Percentiles rank a stretch among this genome's conserved stretches.
Evolutionary conservation across 2,888 invertebrate genomes (phyloP).

Genomic region (Polyommatus iphigenia): DNA sequence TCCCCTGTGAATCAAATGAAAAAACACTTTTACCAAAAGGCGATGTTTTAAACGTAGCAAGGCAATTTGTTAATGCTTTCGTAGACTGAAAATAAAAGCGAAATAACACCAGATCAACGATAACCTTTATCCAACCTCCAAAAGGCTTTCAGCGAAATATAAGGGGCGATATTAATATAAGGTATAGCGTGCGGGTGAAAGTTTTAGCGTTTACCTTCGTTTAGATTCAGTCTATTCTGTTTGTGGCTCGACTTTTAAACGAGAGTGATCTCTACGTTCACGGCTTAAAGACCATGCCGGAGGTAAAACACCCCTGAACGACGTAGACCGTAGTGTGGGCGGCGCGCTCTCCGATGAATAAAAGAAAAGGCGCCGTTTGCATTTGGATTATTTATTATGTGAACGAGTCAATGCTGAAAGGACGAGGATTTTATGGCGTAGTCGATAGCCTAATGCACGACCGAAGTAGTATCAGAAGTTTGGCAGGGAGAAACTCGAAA

Average conservation of each 20-base stretch:
- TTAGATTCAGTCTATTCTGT: not conserved
- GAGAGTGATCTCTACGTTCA: not conserved
- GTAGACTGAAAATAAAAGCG: not conserved
- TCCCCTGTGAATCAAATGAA: not conserved
- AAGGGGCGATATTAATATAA: not conserved
- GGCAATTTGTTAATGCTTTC: not conserved
- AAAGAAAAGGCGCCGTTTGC: slow-evolving; percentile 26
- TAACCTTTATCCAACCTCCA: slow-evolving; percentile 4
- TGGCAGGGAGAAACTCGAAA: not conserved
- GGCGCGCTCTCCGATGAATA: slow-evolving; percentile 5
- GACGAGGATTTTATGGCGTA: slow-evolving; percentile 19
- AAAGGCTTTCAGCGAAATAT: slow-evolving; percentile 1
- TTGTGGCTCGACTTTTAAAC: not conserved
- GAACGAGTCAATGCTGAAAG: slow-evolving; percentile 11
- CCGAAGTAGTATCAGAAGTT: not conserved
- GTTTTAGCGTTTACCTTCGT: slow-evolving; percentile 9
- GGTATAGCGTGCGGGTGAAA: not conserved
- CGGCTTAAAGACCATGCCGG: not conserved
- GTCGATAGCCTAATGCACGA: not conserved
- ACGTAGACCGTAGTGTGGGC: not conserved
- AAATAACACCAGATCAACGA: not conserved
- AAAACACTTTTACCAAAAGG: not conserved
- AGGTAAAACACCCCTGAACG: not conserved
- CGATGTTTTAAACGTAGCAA: not conserved
- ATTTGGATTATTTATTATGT: slow-evolving; percentile 21